A percentile compares a stretch with the other conserved stretches of the same genome.
phyloP scores from a whole-genome alignment of 2,888 invertebrate genomes.

The Cephus pulcher region DNA sequence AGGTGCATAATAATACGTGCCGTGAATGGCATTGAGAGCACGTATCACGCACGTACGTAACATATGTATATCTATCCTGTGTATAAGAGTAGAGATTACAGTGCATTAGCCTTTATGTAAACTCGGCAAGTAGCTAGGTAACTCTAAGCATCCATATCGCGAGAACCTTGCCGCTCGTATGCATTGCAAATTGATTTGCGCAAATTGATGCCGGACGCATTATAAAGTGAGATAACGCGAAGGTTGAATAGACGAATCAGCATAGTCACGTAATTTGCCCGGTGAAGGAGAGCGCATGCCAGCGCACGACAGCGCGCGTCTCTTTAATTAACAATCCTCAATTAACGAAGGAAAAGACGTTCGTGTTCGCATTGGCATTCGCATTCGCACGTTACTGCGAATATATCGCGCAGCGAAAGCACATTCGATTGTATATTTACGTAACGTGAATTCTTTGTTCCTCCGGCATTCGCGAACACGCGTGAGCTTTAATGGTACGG shows the following conservation, averaged over 20 bases:
- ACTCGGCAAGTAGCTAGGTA: conserved; percentile 18
- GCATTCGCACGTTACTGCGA: not conserved
- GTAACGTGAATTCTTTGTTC: not conserved
- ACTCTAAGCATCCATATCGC: not conserved
- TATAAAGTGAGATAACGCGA: not conserved
- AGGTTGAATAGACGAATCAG: not conserved
- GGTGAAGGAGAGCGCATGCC: not conserved
- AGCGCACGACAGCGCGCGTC: not conserved
- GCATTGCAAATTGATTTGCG: not conserved
- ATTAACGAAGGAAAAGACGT: not conserved
- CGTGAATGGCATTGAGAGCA: conserved; percentile 48
- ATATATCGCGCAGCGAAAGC: not conserved
- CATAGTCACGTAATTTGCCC: not conserved
- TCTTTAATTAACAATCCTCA: not conserved
- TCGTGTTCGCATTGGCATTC: not conserved
- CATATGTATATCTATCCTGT: conserved; percentile 42
- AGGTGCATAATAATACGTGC: conserved; percentile 40
- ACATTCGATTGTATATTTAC: not conserved
- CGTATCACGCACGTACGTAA: not conserved
- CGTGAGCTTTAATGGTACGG: not conserved
- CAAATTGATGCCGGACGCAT: not conserved
- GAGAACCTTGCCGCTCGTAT: not conserved
- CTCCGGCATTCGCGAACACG: not conserved
- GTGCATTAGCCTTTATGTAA: conserved; percentile 47
- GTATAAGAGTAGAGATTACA: conserved; percentile 45